Percentiles rank a stretch among this genome's conserved stretches.
Evolutionary conservation across 2,888 invertebrate genomes (phyloP).

Genomic region (Sphinx pinastri): DNA sequence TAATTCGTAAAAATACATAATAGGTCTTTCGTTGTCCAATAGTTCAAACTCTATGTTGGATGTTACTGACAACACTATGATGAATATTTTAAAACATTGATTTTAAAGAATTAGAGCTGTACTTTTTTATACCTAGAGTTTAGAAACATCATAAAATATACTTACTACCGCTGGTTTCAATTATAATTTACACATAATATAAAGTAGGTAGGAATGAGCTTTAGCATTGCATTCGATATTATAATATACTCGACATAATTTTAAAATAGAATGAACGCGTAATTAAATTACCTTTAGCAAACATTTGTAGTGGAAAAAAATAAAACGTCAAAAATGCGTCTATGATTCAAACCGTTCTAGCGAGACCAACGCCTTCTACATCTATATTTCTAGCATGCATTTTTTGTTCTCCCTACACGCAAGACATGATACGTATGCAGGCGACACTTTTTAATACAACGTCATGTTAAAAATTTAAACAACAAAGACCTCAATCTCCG

Average conservation of each 20-base stretch:
- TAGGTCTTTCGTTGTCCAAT: too few relatives aligned
- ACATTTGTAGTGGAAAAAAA: not conserved
- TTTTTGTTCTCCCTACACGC: not conserved
- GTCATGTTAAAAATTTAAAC: slow-evolving; percentile 3
- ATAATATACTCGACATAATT: not conserved
- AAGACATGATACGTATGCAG: not conserved
- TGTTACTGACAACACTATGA: not conserved
- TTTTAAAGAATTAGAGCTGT: too few relatives aligned
- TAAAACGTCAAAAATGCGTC: slow-evolving; percentile 25
- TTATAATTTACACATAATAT: too few relatives aligned
- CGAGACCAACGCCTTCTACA: not conserved
- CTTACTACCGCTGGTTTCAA: too few relatives aligned
- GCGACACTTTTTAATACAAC: not conserved
- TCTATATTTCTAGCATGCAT: not conserved
- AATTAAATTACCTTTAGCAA: not conserved
- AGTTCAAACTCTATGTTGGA: too few relatives aligned
- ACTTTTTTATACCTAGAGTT: too few relatives aligned
- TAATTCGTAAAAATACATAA: not conserved
- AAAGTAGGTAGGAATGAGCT: too few relatives aligned
- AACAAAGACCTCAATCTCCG: slow-evolving; percentile 1
- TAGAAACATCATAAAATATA: too few relatives aligned
- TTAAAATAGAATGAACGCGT: slow-evolving; percentile 8
- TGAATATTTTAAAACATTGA: too few relatives aligned
- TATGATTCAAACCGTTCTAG: slow-evolving; percentile 9
- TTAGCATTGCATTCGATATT: not conserved